Evolutionary conservation across 2,888 invertebrate genomes (phyloP), one percentile per base, ranked within the genome.

Genomic region (Ochropleura leucogaster): DNA sequence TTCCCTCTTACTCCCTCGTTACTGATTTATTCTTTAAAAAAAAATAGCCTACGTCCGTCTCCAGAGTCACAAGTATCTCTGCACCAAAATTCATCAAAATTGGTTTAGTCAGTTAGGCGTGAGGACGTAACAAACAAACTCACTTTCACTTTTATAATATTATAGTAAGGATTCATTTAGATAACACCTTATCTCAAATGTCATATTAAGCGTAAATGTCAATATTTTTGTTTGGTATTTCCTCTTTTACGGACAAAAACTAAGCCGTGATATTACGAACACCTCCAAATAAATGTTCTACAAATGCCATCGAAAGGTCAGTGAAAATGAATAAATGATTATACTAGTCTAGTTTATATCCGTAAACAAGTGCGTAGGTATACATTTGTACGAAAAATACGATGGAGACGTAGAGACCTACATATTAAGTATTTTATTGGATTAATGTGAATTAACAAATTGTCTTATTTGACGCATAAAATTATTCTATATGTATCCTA

Each of bases 301-400:
- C n/a, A 46, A 72, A 77, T 62, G 30, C 10, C 49, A 57, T 30
- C 30, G 5, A 57, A 57, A 77, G 42, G 6, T 44, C 8, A 77
- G 4, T 18, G 4, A 16, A 12, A 42, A 46, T 60, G 14, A 46
- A n/a, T 42, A 12, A 1, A 3, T 30, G 9, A 51, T 75, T 60
- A 16, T 12, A 30, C 14, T 49, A 40, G 16, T 16, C 12, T 40
- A 10, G 16, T 18, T 18, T 18, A 30, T 46, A 44, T 4, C 55
- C n/a, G 4, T 4, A 30, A n/a, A 14, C 47, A 42, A 3, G 14
- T n/a, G 30, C 30, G 30, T 30, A 30, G 30, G 3, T n/a, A n/a
- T 47, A 68, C 14, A 5, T 44, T 14, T 20, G 8, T 46, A 0
- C 10, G 7, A 44, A 65, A 65, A 65, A 12, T 7, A 49, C 12